Evolutionary conservation across 2,113 vertebrate genomes (phyloP).

Genomic region (Elanoides forficatus): DNA sequence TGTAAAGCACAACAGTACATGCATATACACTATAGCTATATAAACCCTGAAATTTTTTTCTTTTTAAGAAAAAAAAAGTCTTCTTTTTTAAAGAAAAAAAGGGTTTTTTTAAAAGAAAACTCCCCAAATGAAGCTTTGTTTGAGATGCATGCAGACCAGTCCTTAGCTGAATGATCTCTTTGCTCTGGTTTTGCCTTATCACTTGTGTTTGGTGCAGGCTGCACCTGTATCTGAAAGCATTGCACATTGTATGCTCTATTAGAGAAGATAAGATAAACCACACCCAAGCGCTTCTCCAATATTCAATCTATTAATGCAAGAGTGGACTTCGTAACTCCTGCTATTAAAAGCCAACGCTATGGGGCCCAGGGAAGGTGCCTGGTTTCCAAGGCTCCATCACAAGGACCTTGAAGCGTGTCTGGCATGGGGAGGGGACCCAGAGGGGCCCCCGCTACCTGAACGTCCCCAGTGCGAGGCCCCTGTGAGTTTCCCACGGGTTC

Average conservation of each 20-base stretch:
- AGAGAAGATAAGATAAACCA: not conserved
- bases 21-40: not conserved
- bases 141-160: not conserved
- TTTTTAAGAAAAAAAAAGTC: not conserved
- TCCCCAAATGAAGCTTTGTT: not conserved
- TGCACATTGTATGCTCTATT: rapidly evolving
- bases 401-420: not conserved
- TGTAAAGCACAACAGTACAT: not conserved
- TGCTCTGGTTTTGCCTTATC: not conserved
- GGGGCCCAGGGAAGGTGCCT: not conserved
- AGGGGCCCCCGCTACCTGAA: not conserved
- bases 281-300: not conserved
- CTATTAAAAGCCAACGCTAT: not conserved
- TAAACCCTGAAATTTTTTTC: not conserved
- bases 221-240: rapidly evolving
- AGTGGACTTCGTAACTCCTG: not conserved
- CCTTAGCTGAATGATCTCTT: not conserved
- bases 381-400: not conserved
- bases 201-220: not conserved
- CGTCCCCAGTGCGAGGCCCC: rapidly evolving
- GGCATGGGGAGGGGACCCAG: not conserved
- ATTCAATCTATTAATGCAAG: not conserved
- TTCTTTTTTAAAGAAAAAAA: not conserved
- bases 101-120: not conserved
- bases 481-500: not conserved